A percentile compares a stretch with the other conserved stretches of the same genome.
Evolutionary conservation across 2,797 vertebrate species (phyloP).

Genomic region (Acanthopagrus latus): DNA sequence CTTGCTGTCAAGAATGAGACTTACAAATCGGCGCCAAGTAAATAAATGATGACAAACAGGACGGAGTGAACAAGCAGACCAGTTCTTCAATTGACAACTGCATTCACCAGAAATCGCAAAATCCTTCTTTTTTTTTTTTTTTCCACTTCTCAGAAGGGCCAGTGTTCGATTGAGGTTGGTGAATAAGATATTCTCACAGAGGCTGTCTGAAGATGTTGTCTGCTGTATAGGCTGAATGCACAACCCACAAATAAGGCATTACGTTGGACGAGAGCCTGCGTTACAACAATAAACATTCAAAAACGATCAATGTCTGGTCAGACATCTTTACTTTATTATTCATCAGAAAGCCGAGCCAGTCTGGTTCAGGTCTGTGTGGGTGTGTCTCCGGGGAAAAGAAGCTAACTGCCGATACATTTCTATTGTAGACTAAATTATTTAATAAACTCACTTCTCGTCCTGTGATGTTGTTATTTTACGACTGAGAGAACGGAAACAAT

Average conservation of each 20-base stretch:
- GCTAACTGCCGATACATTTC: too few relatives aligned
- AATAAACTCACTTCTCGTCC: too few relatives aligned
- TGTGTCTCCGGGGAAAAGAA: neutral
- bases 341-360: neutral
- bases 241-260: neutral
- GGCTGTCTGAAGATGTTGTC: conserved; percentile 10
- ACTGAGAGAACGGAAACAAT: too few relatives aligned
- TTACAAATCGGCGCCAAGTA: neutral
- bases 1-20: conserved; percentile 4
- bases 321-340: neutral
- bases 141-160: neutral
- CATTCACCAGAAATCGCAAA: neutral
- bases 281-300: neutral
- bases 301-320: neutral
- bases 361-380: neutral
- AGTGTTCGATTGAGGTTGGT: neutral
- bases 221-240: neutral
- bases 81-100: neutral
- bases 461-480: too few relatives aligned
- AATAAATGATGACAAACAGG: neutral
- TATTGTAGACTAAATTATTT: too few relatives aligned
- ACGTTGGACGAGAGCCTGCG: neutral
- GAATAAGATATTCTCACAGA: conserved; percentile 4
- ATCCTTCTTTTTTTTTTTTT: neutral
- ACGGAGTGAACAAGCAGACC: neutral